These are phyloP conservation scores for Cryptotermes secundus DNA, from an alignment of 1,140 invertebrate genomes.

Conservation along the genomic window DNA sequence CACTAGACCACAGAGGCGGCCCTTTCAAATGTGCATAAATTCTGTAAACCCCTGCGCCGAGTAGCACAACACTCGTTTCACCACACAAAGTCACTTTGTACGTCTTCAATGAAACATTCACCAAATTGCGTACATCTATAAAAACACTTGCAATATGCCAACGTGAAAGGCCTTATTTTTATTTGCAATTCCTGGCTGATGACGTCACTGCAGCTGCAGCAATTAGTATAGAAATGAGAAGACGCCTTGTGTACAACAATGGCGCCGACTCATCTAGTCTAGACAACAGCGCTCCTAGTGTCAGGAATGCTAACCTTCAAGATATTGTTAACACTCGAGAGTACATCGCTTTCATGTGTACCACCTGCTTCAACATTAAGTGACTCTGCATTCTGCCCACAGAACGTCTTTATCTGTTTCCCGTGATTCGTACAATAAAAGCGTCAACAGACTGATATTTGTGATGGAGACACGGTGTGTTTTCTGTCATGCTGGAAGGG, in stretches of 20 bases:
- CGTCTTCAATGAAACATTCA: background rate
- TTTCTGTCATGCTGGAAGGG: too few relatives aligned
- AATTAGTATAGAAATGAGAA: background rate
- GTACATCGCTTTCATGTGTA: too few relatives aligned
- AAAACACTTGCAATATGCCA: background rate
- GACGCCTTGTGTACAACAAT: background rate
- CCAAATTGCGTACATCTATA: background rate
- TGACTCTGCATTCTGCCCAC: too few relatives aligned
- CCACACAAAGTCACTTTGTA: background rate
- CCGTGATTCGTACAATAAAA: too few relatives aligned
- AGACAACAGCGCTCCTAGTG: background rate
- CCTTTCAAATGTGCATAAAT: too few relatives aligned
- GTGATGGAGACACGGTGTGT: too few relatives aligned
- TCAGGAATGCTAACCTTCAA: background rate
- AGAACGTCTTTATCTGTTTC: too few relatives aligned
- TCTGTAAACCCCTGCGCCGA: too few relatives aligned
- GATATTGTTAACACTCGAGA: slow-evolving; percentile 20
- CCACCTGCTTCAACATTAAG: too few relatives aligned
- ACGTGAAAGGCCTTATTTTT: background rate
- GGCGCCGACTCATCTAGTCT: background rate
- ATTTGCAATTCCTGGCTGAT: background rate
- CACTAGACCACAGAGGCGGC: too few relatives aligned
- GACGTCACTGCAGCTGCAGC: background rate
- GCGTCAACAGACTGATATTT: too few relatives aligned
- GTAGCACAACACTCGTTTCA: background rate